A percentile compares a stretch with the other conserved stretches of the same genome.
Conservation (phyloP, 2,113 vertebrate species). For the Cariama cristata region DNA sequence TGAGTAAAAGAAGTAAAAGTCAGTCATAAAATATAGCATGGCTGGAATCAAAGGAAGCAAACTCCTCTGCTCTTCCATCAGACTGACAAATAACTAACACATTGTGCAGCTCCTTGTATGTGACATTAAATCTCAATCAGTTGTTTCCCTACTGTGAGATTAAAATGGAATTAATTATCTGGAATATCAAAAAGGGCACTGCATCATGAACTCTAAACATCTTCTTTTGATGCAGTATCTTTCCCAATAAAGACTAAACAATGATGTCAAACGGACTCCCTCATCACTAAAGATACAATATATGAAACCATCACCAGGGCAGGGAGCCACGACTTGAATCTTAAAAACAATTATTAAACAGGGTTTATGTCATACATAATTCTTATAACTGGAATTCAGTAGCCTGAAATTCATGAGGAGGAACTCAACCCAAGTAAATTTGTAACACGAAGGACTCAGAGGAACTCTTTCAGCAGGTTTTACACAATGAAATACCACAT, state of each 20-base stretch:
- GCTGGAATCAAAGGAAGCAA: conserved; percentile 67
- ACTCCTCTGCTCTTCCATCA: conserved; percentile 66
- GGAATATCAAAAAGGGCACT: conserved; percentile 28
- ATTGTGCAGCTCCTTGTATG: conserved; percentile 5
- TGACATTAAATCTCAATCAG: conserved; percentile 63
- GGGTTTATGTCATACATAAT: not conserved
- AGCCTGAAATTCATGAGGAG: not conserved
- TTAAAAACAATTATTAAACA: not conserved
- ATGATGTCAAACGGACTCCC: not conserved
- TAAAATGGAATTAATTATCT: conserved; percentile 65
- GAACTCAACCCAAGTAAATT: not conserved
- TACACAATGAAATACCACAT: not conserved
- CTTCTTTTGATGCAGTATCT: not conserved
- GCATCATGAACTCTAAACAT: not conserved
- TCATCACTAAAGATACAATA: not conserved
- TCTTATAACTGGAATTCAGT: not conserved
- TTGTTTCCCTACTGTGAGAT: conserved; percentile 59
- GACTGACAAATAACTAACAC: conserved; percentile 73
- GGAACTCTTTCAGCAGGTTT: not conserved
- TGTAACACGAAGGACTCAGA: not conserved
- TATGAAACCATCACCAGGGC: not conserved
- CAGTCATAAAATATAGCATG: conserved; percentile 51
- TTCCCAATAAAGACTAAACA: not conserved
- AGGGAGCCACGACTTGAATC: not conserved
- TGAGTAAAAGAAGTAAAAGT: conserved; percentile 66